A percentile compares a stretch with the other conserved stretches of the same genome.
These are phyloP conservation scores for Numenius arquata DNA, from an alignment of 2,113 vertebrate genomes.

Conservation along the genomic window DNA sequence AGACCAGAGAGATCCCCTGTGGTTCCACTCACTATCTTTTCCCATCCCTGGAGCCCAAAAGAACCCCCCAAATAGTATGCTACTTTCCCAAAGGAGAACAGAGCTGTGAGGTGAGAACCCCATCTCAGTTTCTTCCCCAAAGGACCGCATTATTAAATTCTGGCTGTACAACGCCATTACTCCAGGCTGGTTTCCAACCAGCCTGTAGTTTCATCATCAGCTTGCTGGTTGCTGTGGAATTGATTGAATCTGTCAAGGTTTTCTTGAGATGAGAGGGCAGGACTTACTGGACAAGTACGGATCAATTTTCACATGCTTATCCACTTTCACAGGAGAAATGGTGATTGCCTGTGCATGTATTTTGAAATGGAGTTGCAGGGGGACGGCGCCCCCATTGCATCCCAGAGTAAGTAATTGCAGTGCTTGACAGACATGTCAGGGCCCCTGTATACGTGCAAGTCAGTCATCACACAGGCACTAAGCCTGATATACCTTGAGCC, in stretches of 20 bases:
- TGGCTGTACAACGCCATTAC: not conserved
- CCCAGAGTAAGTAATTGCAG: not conserved
- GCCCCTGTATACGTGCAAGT: accelerated
- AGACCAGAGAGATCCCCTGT: not conserved
- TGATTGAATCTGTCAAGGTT: not conserved
- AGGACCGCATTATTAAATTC: not conserved
- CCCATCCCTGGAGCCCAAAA: not conserved
- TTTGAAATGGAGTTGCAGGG: not conserved
- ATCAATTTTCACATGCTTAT: not conserved
- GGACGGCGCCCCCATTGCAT: not conserved
- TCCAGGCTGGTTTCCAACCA: not conserved
- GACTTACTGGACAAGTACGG: not conserved
- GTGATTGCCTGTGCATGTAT: not conserved
- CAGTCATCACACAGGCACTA: not conserved
- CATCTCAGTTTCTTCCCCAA: not conserved
- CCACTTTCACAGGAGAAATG: not conserved
- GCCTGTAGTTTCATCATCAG: not conserved
- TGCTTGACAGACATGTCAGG: not conserved
- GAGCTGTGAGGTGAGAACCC: not conserved
- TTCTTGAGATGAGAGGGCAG: not conserved
- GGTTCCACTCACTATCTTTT: not conserved
- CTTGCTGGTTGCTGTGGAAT: not conserved
- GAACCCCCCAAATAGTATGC: not conserved
- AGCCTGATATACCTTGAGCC: not conserved
- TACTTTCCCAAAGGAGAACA: not conserved